A percentile compares a stretch with the other conserved stretches of the same genome.
phyloP scores from a whole-genome alignment of 2,888 invertebrate species.

The Drosophila putrida region DNA sequence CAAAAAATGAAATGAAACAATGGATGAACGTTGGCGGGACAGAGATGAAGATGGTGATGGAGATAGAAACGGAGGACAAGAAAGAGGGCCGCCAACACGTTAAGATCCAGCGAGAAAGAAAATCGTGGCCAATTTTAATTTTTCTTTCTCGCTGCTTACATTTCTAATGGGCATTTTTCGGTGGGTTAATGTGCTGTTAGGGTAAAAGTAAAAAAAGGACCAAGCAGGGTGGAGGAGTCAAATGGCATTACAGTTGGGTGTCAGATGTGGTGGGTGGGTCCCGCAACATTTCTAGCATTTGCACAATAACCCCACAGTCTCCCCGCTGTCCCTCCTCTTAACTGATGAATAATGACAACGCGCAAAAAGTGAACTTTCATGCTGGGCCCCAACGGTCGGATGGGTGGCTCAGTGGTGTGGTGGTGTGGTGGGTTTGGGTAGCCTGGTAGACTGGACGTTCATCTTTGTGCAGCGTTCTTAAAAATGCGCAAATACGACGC shows the following conservation, averaged over 20 bases:
- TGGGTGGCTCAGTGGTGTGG: constrained; percentile 18
- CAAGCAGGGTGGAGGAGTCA: constrained; percentile 15
- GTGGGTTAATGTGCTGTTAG: constrained; percentile 81
- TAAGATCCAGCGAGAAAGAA: constrained; percentile 67
- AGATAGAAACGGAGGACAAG: constrained; percentile 12
- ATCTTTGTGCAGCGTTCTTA: constrained; percentile 55
- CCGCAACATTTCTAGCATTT: constrained; percentile 47
- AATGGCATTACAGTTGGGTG: constrained; percentile 44
- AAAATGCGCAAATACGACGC: constrained; percentile 69
- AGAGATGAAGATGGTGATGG: constrained; percentile 5
- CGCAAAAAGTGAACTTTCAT: constrained; percentile 71
- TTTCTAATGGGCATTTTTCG: constrained; percentile 78
- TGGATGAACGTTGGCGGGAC: constrained; percentile 49
- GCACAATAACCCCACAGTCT: constrained; percentile 46
- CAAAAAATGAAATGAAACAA: constrained; percentile 83
- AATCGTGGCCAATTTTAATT: constrained; percentile 85
- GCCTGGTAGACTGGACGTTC: constrained; percentile 29
- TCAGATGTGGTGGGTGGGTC: background rate
- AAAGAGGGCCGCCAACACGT: constrained; percentile 29
- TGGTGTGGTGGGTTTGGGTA: background rate
- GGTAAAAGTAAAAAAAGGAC: constrained; percentile 63
- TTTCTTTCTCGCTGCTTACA: constrained; percentile 75
- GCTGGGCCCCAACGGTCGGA: constrained; percentile 18
- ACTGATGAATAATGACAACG: constrained; percentile 83
- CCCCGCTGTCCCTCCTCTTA: constrained; percentile 12